Base-by-base conservation (phyloP, 1,140 invertebrate genomes). In the Listronotus bonariensis region DNA sequence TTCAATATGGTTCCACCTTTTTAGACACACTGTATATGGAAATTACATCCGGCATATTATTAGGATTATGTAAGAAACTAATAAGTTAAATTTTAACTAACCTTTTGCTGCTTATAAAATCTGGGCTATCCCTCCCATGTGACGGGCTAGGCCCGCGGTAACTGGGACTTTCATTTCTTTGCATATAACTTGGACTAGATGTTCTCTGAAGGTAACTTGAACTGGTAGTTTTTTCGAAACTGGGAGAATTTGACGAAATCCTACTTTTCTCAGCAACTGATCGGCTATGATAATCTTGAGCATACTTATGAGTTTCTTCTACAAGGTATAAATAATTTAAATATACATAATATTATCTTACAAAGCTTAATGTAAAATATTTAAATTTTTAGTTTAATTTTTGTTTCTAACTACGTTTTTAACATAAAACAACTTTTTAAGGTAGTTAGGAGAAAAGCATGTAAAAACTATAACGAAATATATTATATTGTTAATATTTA, bases 241-340 rank as follows among this genome's bases (percentile, higher is more conserved):
- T 72, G 11, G 70, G 67, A 1, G 67, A 71, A 42, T 49, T 68
- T 3, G 71, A 56, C 4, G 79, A 61, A 76, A 78, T 54, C 76
- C 80, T 67, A 11, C 53, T 57, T 76, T 83, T 71, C 78, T 82
- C 74, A 11, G 57, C 53, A 34, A 74, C 68, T 3, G 69, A 61
- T 60, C 68, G 70, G 41, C 62, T 68, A 49, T 74, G 74, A 38
- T 76, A 71, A 12, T 76, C 74, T 55, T 76, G 72, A 8, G 72
- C 68, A 43, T 68, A 74, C 54, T 73, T 76, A 17, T 72, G 68
- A 6, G 69, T 73, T 56, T 74, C 72, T 42, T 65, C 68, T 48
- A 57, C 12, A 38, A 14, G 18, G 6, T 6, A 41, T 14, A 3
- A 55, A 0, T 45, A 36, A n/a, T n/a, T n/a, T n/a, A n/a, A n/a